A percentile compares a stretch with the other conserved stretches of the same genome.
Conservation (phyloP, 2,888 invertebrate species). For the Nineta flava region DNA sequence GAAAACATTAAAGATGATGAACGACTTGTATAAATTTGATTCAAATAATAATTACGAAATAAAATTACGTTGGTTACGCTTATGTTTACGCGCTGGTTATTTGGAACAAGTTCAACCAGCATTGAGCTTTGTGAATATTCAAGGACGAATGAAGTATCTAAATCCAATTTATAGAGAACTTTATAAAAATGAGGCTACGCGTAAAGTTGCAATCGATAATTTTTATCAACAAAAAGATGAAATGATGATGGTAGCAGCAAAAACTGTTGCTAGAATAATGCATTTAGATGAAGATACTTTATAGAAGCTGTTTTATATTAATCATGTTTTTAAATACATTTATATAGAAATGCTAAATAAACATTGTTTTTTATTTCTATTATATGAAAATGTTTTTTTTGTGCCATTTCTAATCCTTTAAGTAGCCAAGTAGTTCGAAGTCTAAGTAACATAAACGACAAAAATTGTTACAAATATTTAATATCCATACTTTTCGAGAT, state of each 20-base stretch:
- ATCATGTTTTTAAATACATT: not conserved
- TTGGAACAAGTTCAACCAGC: slow-evolving; percentile 46
- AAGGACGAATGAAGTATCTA: slow-evolving; percentile 85
- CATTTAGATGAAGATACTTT: slow-evolving; percentile 25
- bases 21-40: slow-evolving; percentile 46
- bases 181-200: slow-evolving; percentile 59
- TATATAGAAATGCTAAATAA: not conserved
- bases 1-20: slow-evolving; percentile 41
- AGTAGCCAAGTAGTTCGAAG: too few species aligned
- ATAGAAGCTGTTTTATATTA: slow-evolving; percentile 12
- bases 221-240: slow-evolving; percentile 49
- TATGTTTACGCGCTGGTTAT: slow-evolving; percentile 62
- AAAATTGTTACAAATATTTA: too few species aligned
- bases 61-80: slow-evolving; percentile 55
- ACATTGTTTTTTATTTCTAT: not conserved
- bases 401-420: too few species aligned
- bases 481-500: too few species aligned
- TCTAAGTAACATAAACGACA: too few species aligned
- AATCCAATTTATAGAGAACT: slow-evolving; percentile 77
- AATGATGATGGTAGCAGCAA: slow-evolving; percentile 75
- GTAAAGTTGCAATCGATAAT: slow-evolving; percentile 50
- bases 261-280: slow-evolving; percentile 60
- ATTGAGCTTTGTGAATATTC: slow-evolving; percentile 61
- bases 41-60: slow-evolving; percentile 64
- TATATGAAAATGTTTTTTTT: too few species aligned